phyloP scores from a whole-genome alignment of 2,888 invertebrate genomes.

The Bedellia somnulentella region DNA sequence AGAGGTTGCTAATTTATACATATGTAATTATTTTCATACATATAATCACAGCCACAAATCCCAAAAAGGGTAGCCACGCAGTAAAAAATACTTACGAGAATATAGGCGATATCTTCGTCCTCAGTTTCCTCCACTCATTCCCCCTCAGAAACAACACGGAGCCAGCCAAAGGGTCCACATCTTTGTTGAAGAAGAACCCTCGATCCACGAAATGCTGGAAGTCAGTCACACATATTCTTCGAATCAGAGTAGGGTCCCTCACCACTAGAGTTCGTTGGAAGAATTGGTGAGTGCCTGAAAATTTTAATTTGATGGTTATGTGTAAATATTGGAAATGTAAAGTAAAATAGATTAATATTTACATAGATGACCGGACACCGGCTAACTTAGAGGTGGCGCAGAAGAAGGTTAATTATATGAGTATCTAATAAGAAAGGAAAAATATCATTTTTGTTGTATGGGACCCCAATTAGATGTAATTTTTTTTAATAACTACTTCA shows the following conservation, averaged over 20 bases:
- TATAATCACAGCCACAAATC: no score
- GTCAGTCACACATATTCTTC: conserved; percentile 45
- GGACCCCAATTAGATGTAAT: no score
- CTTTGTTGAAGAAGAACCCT: conserved; percentile 47
- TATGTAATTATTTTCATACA: no score
- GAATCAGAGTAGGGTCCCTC: conserved; percentile 42
- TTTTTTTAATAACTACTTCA: no score
- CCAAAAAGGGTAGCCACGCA: no score
- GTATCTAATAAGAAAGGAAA: no score
- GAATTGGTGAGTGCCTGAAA: conserved; percentile 48
- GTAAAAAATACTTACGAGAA: conserved; percentile 48
- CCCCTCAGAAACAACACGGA: conserved; percentile 47
- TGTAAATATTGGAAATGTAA: background rate
- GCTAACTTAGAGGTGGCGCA: no score
- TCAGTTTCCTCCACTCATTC: conserved; percentile 37
- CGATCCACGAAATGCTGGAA: conserved; percentile 49
- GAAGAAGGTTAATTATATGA: no score
- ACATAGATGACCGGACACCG: no score
- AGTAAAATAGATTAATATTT: conserved; percentile 1
- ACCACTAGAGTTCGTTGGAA: conserved; percentile 47
- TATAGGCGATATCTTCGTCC: conserved; percentile 49
- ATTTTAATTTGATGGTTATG: background rate
- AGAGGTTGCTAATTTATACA: no score
- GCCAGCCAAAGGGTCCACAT: conserved; percentile 44
- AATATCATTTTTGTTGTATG: no score